Evolutionary conservation across 2,888 invertebrate species (phyloP).

Genomic region (Phengaris alcon): DNA sequence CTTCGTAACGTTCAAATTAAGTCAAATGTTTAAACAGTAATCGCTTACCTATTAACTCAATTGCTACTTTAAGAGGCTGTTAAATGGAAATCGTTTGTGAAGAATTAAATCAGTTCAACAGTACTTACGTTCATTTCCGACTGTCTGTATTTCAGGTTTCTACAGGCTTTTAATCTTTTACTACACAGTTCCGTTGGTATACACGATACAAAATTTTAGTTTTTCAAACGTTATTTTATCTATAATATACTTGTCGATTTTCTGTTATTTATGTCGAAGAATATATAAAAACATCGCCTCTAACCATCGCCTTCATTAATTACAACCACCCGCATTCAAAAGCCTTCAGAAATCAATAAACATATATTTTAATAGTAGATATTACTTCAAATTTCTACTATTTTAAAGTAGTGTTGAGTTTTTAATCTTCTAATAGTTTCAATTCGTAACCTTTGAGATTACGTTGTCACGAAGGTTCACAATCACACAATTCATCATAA

Average conservation of each 20-base stretch:
- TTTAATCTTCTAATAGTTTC: too few species aligned
- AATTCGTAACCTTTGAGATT: too few species aligned
- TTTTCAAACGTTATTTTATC: neutral
- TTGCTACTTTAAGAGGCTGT: neutral
- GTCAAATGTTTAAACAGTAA: conserved; percentile 5
- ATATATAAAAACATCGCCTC: too few species aligned
- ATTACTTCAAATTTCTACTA: too few species aligned
- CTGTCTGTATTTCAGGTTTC: neutral
- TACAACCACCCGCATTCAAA: too few species aligned
- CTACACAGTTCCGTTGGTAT: neutral
- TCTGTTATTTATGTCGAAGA: too few species aligned
- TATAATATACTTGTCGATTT: too few species aligned
- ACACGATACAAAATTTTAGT: neutral
- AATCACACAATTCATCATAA: neutral
- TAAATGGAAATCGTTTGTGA: neutral
- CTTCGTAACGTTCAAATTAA: neutral
- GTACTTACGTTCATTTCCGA: conserved; percentile 13
- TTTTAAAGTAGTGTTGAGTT: too few species aligned
- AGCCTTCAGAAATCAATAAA: too few species aligned
- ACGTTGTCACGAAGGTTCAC: too few species aligned
- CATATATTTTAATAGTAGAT: too few species aligned
- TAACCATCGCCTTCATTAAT: too few species aligned
- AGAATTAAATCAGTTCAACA: neutral
- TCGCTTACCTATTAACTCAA: neutral
- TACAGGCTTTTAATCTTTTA: neutral